These are phyloP conservation scores for Recurvirostra avosetta DNA, from an alignment of 2,113 vertebrate genomes.

Conservation along the genomic window DNA sequence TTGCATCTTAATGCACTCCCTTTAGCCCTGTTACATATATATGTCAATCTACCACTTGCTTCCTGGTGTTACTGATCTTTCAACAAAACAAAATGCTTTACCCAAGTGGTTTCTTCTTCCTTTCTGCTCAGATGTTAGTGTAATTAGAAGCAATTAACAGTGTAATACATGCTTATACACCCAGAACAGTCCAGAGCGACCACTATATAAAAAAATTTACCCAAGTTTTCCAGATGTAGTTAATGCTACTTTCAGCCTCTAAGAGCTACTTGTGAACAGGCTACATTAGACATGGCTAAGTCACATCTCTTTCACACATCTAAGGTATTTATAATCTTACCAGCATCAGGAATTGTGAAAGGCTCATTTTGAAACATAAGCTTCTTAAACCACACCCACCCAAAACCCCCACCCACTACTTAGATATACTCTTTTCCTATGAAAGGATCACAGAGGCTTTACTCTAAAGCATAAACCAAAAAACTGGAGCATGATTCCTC, in stretches of 20 bases:
- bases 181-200: not conserved
- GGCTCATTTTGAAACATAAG: slow-evolving; percentile 4
- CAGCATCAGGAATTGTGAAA: not conserved
- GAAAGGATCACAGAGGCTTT: not conserved
- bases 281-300: not conserved
- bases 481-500: not conserved
- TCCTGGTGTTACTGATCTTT: not conserved
- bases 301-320: not conserved
- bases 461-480: not conserved
- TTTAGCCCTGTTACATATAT: not conserved
- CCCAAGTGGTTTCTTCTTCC: not conserved
- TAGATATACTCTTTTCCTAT: not conserved
- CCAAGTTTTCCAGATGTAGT: not conserved
- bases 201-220: not conserved
- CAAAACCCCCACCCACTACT: not conserved
- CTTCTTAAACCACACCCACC: not conserved
- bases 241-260: not conserved
- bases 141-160: not conserved
- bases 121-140: not conserved
- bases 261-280: not conserved
- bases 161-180: not conserved
- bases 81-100: not conserved
- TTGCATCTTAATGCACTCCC: not conserved
- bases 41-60: not conserved
- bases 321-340: not conserved